phyloP scores from a whole-genome alignment of 2,888 invertebrate genomes.

The Eilema griseolum region DNA sequence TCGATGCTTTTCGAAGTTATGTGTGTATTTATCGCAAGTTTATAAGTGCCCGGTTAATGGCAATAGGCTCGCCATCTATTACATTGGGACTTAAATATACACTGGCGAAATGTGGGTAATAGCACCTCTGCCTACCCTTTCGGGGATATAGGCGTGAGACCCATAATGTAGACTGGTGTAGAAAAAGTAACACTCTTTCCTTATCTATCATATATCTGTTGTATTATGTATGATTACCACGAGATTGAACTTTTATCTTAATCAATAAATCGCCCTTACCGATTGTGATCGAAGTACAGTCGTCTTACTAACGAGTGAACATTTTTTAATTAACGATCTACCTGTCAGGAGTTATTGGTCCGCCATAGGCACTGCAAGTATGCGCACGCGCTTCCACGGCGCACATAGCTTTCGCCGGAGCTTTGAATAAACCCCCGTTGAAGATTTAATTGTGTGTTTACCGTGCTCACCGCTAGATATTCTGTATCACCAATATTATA shows the following conservation, averaged over 20 bases:
- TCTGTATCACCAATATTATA: constrained; percentile 32
- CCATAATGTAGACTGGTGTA: no score
- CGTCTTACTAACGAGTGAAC: constrained; percentile 73
- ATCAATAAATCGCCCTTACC: constrained; percentile 69
- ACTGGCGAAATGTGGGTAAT: no score
- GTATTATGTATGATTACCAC: constrained; percentile 37
- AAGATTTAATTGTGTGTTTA: constrained; percentile 75
- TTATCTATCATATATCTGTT: neutral
- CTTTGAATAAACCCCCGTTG: constrained; percentile 63
- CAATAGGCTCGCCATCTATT: no score
- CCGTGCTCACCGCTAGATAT: constrained; percentile 61
- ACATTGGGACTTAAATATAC: no score
- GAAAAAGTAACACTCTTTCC: neutral
- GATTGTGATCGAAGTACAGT: constrained; percentile 68
- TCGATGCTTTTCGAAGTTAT: no score
- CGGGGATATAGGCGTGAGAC: no score
- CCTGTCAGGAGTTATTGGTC: constrained; percentile 60
- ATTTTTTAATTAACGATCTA: constrained; percentile 76
- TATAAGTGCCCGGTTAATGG: no score
- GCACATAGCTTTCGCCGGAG: constrained; percentile 60
- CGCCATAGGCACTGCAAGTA: constrained; percentile 50
- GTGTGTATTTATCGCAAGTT: no score
- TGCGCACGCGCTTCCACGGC: constrained; percentile 51
- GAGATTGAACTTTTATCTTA: constrained; percentile 68
- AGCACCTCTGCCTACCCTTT: no score